Conservation (phyloP, 2,113 vertebrate species). For the Centrocercus urophasianus region DNA sequence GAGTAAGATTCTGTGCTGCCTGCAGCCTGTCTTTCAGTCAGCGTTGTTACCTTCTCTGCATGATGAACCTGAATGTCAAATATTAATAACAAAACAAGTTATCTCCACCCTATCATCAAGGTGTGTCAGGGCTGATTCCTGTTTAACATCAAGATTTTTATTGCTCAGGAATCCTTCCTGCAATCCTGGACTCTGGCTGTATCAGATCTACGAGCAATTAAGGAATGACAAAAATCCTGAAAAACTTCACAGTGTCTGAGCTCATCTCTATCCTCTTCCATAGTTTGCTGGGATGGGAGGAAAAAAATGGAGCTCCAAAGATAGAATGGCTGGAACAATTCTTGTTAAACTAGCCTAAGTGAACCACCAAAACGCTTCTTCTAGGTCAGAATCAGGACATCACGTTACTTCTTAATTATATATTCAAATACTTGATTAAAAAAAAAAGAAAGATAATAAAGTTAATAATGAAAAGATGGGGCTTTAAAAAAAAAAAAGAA, state of each 20-base stretch:
- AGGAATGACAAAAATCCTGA: constrained; percentile 65
- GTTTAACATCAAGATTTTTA: constrained; percentile 63
- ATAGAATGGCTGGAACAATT: constrained; percentile 44
- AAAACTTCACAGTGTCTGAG: constrained; percentile 23
- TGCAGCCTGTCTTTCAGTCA: constrained; percentile 53
- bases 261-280: constrained; percentile 22
- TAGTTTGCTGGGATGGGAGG: constrained; percentile 18
- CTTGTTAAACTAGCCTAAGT: constrained; percentile 72
- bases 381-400: constrained; percentile 51
- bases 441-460: too few species aligned
- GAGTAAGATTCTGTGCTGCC: constrained; percentile 67
- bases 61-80: constrained; percentile 57
- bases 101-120: constrained; percentile 73
- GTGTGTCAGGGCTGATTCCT: constrained; percentile 55
- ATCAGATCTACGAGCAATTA: constrained; percentile 44
- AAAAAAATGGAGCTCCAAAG: constrained; percentile 51
- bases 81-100: constrained; percentile 71
- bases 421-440: neutral
- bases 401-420: neutral
- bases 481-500: neutral
- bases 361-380: constrained; percentile 73
- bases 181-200: constrained; percentile 15
- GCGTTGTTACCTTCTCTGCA: constrained; percentile 24
- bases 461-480: neutral
- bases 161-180: constrained; percentile 44